A percentile compares a stretch with the other conserved stretches of the same genome.
phyloP scores from a whole-genome alignment of 2,113 vertebrate genomes.

The Pteruthius melanotis region DNA sequence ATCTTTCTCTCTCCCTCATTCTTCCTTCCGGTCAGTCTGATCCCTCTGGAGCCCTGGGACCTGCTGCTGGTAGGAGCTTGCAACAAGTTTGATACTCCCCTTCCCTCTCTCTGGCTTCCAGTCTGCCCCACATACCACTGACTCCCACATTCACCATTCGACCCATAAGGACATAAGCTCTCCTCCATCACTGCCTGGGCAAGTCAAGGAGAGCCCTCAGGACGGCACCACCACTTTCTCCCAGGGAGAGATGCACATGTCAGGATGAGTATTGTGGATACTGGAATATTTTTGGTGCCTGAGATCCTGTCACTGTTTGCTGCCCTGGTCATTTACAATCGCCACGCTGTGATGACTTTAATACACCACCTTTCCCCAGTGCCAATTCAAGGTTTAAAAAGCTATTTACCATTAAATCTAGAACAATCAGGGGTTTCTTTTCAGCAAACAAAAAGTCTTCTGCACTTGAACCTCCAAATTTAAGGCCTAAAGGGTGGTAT shows the following conservation, averaged over 20 bases:
- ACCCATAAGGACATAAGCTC: not conserved
- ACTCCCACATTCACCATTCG: accelerated
- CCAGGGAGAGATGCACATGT: accelerated
- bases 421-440: not conserved
- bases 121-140: no score
- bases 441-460: not conserved
- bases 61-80: not conserved
- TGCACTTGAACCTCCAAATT: not conserved
- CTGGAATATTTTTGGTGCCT: not conserved
- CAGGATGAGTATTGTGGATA: not conserved
- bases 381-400: not conserved
- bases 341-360: not conserved
- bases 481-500: not conserved
- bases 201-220: not conserved
- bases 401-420: not conserved
- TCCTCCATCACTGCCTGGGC: not conserved
- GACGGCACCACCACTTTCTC: not conserved
- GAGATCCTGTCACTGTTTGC: not conserved
- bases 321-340: not conserved
- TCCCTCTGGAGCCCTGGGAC: not conserved
- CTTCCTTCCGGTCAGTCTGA: not conserved
- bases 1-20: not conserved
- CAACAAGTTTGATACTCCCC: accelerated
- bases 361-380: not conserved
- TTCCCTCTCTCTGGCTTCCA: not conserved